Evolutionary conservation across 1,140 invertebrate genomes (phyloP).

Genomic region (Ladona fulva): DNA sequence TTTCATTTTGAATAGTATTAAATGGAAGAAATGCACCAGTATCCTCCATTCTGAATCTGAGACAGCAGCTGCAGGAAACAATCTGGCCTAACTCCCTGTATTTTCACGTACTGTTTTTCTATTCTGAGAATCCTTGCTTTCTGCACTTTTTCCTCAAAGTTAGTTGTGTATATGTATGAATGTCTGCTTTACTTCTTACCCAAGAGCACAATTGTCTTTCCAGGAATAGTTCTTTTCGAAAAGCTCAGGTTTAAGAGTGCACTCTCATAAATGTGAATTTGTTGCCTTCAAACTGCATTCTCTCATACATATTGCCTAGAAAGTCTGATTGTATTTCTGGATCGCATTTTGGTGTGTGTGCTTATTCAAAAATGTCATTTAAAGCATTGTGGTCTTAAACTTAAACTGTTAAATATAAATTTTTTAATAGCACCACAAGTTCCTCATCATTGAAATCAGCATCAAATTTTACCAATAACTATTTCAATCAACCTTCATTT

Average conservation of each 20-base stretch:
- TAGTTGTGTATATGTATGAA: neutral
- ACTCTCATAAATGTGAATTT: neutral
- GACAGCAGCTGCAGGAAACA: neutral
- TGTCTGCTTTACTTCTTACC: neutral
- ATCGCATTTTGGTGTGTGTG: neutral
- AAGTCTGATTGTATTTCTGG: neutral
- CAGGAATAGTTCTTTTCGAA: neutral
- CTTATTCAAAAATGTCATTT: neutral
- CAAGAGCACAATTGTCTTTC: neutral
- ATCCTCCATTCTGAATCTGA: conserved; percentile 8
- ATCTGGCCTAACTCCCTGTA: neutral
- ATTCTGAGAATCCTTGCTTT: neutral
- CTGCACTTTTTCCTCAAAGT: neutral
- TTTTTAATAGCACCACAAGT: too few species aligned
- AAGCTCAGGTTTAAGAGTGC: neutral
- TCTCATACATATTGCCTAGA: neutral
- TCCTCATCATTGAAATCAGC: too few species aligned
- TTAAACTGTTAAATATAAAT: too few species aligned
- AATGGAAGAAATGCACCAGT: conserved; percentile 15
- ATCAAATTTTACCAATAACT: too few species aligned
- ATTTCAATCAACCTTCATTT: too few species aligned
- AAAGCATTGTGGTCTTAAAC: too few species aligned
- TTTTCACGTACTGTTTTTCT: neutral
- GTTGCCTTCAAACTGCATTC: neutral
- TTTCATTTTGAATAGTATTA: conserved; percentile 12